Conservation (phyloP, 2,797 vertebrate genomes). For the Carduelis carduelis region DNA sequence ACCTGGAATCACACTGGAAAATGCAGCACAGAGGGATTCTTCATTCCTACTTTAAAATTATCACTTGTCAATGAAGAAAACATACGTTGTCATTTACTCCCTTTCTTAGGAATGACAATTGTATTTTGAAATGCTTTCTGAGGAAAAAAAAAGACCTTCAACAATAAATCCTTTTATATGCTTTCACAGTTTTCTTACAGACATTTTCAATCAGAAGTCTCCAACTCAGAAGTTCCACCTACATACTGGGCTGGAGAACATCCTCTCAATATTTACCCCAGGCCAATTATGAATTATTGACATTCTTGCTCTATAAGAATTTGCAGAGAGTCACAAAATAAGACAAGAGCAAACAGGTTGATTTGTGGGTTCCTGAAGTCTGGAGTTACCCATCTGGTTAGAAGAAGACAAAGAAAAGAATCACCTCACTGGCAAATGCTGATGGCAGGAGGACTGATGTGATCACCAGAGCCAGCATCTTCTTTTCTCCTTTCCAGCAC, state of each 20-base stretch:
- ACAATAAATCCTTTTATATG: background rate
- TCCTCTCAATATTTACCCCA: background rate
- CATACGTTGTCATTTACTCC: background rate
- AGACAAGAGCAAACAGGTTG: background rate
- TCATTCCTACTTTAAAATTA: background rate
- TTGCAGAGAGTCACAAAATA: background rate
- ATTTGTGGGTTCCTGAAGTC: background rate
- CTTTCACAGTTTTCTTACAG: background rate
- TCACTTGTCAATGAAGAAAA: background rate
- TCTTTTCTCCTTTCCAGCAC: background rate
- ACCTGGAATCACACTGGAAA: background rate
- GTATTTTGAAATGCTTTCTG: background rate
- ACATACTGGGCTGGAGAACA: background rate
- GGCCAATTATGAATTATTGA: background rate
- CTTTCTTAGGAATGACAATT: background rate
- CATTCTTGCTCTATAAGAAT: background rate
- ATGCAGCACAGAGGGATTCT: background rate
- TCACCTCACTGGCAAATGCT: background rate
- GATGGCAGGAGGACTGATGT: background rate
- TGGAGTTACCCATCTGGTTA: background rate
- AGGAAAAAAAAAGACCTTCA: background rate
- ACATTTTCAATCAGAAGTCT: background rate
- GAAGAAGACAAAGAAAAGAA: background rate
- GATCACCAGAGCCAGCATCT: background rate
- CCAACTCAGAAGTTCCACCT: background rate